Percentiles rank a stretch among this genome's conserved stretches.
These are phyloP conservation scores for Dysmachus trigonus DNA, from an alignment of 2,888 invertebrate genomes.

Conservation along the genomic window DNA sequence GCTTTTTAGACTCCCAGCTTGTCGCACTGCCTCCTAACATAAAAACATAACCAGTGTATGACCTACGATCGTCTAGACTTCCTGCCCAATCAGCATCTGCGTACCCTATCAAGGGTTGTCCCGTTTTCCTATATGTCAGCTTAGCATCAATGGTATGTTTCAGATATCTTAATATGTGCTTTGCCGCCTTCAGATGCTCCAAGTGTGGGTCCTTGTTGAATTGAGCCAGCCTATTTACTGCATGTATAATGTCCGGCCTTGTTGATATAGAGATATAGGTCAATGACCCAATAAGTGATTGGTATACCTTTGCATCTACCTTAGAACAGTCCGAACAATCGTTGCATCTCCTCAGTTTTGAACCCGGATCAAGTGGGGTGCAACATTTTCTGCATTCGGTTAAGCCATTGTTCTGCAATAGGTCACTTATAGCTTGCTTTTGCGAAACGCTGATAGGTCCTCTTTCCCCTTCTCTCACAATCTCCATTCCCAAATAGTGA, in stretches of 20 bases:
- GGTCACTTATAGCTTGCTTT: neutral
- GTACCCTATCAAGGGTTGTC: constrained; percentile 45
- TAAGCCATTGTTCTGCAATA: neutral
- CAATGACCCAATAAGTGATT: constrained; percentile 48
- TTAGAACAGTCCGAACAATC: neutral
- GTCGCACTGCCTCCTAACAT: constrained; percentile 44
- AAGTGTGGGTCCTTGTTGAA: constrained; percentile 50
- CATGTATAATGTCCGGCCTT: constrained; percentile 46
- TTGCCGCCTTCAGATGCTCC: constrained; percentile 50
- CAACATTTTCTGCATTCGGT: neutral
- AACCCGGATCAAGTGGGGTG: constrained; percentile 41
- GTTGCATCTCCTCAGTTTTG: neutral
- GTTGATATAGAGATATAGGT: constrained; percentile 47
- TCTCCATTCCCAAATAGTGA: constrained; percentile 41
- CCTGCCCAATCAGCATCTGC: constrained; percentile 52
- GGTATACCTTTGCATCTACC: constrained; percentile 32
- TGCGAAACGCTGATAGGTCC: neutral
- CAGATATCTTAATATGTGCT: constrained; percentile 51
- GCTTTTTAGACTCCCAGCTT: constrained; percentile 48
- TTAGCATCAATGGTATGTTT: constrained; percentile 46
- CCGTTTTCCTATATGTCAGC: constrained; percentile 47
- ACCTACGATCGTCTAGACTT: constrained; percentile 47
- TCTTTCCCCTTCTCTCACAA: neutral
- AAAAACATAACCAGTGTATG: constrained; percentile 47
- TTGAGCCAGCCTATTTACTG: constrained; percentile 48